Evolutionary conservation across 2,797 vertebrate species (phyloP).

Genomic region (Protonibea diacanthus): DNA sequence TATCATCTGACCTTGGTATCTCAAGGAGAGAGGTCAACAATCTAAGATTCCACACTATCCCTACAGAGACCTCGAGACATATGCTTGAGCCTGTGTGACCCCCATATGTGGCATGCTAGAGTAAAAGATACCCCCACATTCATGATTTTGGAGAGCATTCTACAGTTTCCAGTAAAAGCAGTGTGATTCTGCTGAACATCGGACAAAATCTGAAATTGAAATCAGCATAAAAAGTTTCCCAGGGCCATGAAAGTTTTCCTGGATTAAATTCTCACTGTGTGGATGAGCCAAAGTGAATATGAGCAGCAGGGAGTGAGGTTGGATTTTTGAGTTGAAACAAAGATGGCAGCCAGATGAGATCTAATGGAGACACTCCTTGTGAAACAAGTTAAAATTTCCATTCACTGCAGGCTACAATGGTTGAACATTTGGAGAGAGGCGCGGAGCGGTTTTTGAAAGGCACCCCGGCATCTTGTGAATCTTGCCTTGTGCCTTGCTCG

Average conservation of each 20-base stretch:
- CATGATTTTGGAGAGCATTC: background rate
- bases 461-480: conserved; percentile 2
- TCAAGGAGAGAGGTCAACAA: too few relatives aligned
- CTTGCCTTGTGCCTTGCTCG: conserved; percentile 39
- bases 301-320: background rate
- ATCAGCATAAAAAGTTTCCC: background rate
- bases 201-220: background rate
- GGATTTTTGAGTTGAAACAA: conserved; percentile 16
- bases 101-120: too few relatives aligned
- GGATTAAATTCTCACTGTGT: background rate
- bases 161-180: background rate
- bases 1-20: too few relatives aligned
- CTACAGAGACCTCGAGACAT: background rate
- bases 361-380: conserved; percentile 15
- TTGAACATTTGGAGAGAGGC: background rate
- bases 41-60: too few relatives aligned
- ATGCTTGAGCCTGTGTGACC: background rate
- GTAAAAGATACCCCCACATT: background rate
- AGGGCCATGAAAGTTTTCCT: background rate
- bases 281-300: background rate
- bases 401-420: background rate
- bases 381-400: conserved; percentile 7
- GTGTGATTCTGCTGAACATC: conserved; percentile 8
- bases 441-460: background rate
- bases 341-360: conserved; percentile 31